Percentiles rank a stretch among this genome's conserved stretches.
These are phyloP conservation scores for Notarius quadriscutis DNA, from an alignment of 2,113 vertebrate genomes.

Conservation along the genomic window DNA sequence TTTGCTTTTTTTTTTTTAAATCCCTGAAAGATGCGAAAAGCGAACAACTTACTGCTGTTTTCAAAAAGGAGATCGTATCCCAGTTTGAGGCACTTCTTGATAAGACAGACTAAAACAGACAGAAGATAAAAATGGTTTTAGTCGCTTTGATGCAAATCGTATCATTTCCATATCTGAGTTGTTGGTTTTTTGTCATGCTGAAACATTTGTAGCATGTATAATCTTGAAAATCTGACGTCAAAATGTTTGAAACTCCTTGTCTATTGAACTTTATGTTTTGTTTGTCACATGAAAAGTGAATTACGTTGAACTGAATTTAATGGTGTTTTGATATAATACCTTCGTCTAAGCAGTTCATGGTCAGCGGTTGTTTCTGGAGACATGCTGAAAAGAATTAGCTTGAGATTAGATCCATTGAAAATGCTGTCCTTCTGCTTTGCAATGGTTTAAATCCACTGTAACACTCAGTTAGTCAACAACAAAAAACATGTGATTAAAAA, in stretches of 20 bases:
- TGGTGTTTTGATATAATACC: constrained; percentile 12
- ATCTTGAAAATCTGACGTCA: background rate
- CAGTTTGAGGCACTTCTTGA: background rate
- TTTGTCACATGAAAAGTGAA: background rate
- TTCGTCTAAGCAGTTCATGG: background rate
- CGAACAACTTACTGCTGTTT: constrained; percentile 36
- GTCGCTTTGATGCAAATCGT: background rate
- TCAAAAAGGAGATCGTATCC: constrained; percentile 40
- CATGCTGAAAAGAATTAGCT: constrained; percentile 1
- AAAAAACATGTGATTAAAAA: no score
- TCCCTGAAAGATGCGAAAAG: background rate
- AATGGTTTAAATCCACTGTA: background rate
- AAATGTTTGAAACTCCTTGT: background rate
- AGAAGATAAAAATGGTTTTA: background rate
- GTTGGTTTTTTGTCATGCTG: background rate
- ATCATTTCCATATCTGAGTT: background rate
- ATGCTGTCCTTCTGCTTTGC: background rate
- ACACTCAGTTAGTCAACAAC: background rate
- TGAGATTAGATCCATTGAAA: background rate
- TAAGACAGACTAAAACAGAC: constrained; percentile 4
- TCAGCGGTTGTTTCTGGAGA: background rate
- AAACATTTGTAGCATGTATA: background rate
- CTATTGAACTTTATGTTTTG: background rate
- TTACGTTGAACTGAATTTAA: background rate
- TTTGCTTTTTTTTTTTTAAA: background rate